These are phyloP conservation scores for Meloidogyne floridensis DNA, from an alignment of 1,140 invertebrate genomes.

Conservation along the genomic window DNA sequence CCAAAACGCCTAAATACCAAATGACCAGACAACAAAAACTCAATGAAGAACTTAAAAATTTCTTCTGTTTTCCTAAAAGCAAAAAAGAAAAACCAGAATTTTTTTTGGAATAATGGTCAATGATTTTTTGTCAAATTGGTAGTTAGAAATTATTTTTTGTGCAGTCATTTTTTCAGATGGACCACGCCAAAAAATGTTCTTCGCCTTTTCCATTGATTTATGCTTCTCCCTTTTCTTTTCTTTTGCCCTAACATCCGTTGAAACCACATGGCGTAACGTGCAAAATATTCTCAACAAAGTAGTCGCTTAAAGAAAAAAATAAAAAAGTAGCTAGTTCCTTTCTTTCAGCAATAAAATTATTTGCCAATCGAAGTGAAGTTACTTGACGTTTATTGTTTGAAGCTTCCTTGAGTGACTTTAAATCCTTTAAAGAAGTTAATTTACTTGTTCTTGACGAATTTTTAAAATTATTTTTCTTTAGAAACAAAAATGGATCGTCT, in stretches of 20 bases:
- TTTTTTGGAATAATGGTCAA: too few relatives aligned
- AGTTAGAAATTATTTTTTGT: too few relatives aligned
- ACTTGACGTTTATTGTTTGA: background rate
- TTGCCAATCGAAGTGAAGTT: conserved; percentile 4
- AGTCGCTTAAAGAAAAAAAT: background rate
- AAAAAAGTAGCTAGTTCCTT: too few relatives aligned
- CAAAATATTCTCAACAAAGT: background rate
- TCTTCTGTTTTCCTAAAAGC: too few relatives aligned
- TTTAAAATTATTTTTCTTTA: conserved; percentile 2
- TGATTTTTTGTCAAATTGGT: too few relatives aligned
- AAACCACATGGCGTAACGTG: conserved; percentile 6
- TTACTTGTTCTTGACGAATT: background rate
- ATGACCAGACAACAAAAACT: too few relatives aligned
- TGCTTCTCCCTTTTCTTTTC: background rate
- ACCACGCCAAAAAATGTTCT: background rate
- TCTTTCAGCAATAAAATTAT: background rate
- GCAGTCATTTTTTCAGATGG: too few relatives aligned
- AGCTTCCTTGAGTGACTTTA: background rate
- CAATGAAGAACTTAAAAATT: too few relatives aligned
- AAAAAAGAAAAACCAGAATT: too few relatives aligned
- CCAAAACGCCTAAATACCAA: too few relatives aligned
- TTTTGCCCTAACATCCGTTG: background rate
- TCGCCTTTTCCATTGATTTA: background rate
- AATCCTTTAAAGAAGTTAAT: background rate
- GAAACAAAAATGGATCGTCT: conserved; percentile 57